Conservation (phyloP, 2,888 invertebrate genomes). For the Torymus aiolomorphi region DNA sequence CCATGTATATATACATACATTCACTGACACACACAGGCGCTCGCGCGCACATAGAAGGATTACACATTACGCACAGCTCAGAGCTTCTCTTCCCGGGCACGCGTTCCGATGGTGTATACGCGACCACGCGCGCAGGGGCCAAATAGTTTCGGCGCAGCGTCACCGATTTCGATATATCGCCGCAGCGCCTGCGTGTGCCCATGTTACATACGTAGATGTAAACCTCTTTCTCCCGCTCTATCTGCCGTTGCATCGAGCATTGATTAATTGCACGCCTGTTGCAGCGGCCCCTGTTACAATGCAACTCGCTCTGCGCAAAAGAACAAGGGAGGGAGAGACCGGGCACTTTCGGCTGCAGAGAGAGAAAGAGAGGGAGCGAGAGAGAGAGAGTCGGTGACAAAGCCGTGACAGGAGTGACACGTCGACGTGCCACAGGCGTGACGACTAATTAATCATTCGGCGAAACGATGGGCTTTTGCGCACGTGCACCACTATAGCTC, state of each 20-base stretch:
- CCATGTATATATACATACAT: not conserved
- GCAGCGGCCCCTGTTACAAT: slow-evolving; percentile 75
- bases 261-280: slow-evolving; percentile 76
- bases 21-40: not conserved
- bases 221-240: slow-evolving; percentile 18
- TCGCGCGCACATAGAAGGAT: slow-evolving; percentile 1
- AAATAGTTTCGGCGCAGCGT: slow-evolving; percentile 29
- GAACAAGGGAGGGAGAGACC: slow-evolving; percentile 30
- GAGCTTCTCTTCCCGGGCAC: slow-evolving; percentile 1
- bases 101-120: slow-evolving; percentile 5
- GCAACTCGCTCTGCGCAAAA: slow-evolving; percentile 72
- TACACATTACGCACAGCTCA: slow-evolving; percentile 27
- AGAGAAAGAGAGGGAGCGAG: slow-evolving; percentile 6
- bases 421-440: slow-evolving; percentile 72
- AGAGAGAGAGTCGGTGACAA: slow-evolving; percentile 67
- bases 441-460: slow-evolving; percentile 75
- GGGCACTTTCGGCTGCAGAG: slow-evolving; percentile 19
- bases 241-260: slow-evolving; percentile 70
- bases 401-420: slow-evolving; percentile 75
- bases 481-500: slow-evolving; percentile 25
- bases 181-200: not conserved
- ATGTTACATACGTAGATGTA: not conserved
- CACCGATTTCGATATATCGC: slow-evolving; percentile 14
- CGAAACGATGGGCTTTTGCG: slow-evolving; percentile 45
- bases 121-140: not conserved